Percentiles rank a stretch among this genome's conserved stretches.
Conservation (phyloP, 2,888 invertebrate genomes). For the Cryptops parisi region DNA sequence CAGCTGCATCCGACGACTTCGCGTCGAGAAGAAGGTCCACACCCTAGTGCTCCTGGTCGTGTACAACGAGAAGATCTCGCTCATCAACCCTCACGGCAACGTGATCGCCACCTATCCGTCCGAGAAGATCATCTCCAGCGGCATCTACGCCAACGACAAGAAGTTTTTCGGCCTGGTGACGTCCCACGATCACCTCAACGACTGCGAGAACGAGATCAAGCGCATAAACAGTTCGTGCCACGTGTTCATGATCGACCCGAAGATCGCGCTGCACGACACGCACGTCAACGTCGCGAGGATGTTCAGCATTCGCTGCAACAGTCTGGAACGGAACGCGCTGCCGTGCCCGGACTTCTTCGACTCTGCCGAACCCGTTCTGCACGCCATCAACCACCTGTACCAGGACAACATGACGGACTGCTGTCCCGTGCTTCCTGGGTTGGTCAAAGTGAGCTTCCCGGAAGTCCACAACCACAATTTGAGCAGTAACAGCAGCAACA, state of each 20-base stretch:
- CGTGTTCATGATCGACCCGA: slow-evolving; percentile 83
- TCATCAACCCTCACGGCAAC: slow-evolving; percentile 62
- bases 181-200: slow-evolving; percentile 27
- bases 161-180: slow-evolving; percentile 88
- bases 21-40: slow-evolving; percentile 66
- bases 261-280: slow-evolving; percentile 62
- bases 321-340: slow-evolving; percentile 35
- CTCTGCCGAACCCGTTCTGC: slow-evolving; percentile 51
- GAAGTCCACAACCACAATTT: slow-evolving; percentile 47
- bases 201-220: slow-evolving; percentile 23
- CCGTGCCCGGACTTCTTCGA: slow-evolving; percentile 78
- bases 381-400: slow-evolving; percentile 43
- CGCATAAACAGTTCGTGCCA: slow-evolving; percentile 58
- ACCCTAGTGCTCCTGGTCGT: slow-evolving; percentile 74
- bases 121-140: slow-evolving; percentile 72
- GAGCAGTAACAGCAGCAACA: slow-evolving; percentile 70
- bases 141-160: slow-evolving; percentile 77
- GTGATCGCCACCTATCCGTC: slow-evolving; percentile 75
- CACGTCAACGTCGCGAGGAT: slow-evolving; percentile 65
- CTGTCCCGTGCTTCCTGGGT: slow-evolving; percentile 21
- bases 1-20: slow-evolving; percentile 71
- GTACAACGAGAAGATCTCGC: slow-evolving; percentile 56
- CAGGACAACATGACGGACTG: slow-evolving; percentile 21
- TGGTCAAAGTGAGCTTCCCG: slow-evolving; percentile 37
- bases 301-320: slow-evolving; percentile 64